Evolutionary conservation across 2,888 invertebrate genomes (phyloP).

Genomic region (Cryptophagus acutangulus): DNA sequence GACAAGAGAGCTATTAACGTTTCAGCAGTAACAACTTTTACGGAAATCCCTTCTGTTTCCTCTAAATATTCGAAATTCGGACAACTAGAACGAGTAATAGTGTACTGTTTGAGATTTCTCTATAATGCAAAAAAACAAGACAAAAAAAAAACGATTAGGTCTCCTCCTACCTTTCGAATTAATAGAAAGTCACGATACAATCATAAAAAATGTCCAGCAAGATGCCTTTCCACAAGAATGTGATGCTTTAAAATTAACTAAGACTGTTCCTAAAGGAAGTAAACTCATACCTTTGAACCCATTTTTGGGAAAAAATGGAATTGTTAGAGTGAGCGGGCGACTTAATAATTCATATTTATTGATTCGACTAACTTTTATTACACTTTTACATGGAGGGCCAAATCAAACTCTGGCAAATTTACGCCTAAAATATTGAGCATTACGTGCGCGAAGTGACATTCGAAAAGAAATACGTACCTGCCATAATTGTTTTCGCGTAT

Average conservation of each 20-base stretch:
- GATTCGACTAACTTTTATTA: background rate
- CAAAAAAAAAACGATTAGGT: background rate
- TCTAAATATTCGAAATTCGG: background rate
- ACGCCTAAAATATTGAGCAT: background rate
- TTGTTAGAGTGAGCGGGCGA: background rate
- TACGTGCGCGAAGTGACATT: background rate
- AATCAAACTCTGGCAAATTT: slow-evolving; percentile 1
- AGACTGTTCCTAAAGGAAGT: background rate
- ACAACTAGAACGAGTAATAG: background rate
- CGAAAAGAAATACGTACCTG: background rate
- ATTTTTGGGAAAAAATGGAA: background rate
- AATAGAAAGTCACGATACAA: background rate
- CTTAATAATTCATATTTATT: background rate
- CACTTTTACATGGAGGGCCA: background rate
- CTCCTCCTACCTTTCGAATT: background rate
- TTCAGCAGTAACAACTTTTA: background rate
- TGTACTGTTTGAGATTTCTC: background rate
- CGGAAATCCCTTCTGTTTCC: background rate
- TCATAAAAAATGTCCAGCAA: background rate
- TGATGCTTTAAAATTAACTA: background rate
- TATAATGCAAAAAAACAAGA: background rate
- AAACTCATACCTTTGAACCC: background rate
- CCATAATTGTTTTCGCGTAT: background rate
- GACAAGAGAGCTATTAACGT: background rate
- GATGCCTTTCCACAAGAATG: background rate